Evolutionary conservation across 2,888 invertebrate species (phyloP).

Genomic region (Lochmaea crataegi): DNA sequence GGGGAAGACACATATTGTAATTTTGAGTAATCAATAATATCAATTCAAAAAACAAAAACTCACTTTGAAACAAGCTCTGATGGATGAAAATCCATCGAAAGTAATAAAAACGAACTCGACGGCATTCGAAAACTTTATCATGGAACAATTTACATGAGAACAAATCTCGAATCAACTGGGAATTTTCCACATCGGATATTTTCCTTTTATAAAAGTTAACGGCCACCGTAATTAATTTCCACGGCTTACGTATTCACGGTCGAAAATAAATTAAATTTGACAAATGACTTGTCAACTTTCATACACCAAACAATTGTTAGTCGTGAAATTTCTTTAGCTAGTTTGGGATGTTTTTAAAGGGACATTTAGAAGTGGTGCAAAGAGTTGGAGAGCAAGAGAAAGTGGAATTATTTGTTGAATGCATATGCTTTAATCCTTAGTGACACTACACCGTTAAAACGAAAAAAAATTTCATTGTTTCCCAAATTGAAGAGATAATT

Average conservation of each 20-base stretch:
- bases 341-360: not conserved
- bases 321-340: constrained; percentile 9
- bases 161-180: constrained; percentile 24
- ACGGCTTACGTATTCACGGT: constrained; percentile 15
- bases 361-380: not conserved
- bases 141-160: constrained; percentile 25
- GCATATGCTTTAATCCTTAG: not conserved
- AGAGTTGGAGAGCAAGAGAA: not conserved
- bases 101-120: constrained; percentile 16
- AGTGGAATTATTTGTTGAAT: not conserved
- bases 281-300: constrained; percentile 32
- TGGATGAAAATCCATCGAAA: constrained; percentile 14
- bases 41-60: no score
- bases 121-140: constrained; percentile 13
- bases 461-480: no score
- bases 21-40: no score
- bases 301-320: constrained; percentile 18
- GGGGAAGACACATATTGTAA: no score
- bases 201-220: constrained; percentile 27
- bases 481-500: no score
- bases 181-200: constrained; percentile 27
- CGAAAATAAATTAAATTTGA: constrained; percentile 32
- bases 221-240: constrained; percentile 26
- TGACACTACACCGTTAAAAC: no score
- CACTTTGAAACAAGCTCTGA: not conserved